Base-by-base conservation (phyloP, 2,888 invertebrate species). In the Philaethria dido region DNA sequence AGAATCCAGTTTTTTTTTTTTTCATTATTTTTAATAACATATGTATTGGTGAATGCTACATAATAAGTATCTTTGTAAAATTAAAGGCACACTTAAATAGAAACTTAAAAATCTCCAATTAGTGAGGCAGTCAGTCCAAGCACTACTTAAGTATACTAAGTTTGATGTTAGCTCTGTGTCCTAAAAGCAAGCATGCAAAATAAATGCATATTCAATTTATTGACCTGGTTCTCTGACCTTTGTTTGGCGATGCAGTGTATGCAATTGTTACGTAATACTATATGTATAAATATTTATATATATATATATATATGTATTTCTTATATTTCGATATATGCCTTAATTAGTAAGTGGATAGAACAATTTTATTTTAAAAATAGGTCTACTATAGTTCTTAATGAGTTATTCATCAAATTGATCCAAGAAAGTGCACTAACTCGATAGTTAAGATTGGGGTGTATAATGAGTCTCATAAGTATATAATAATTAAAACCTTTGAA, bases 121-220 rank as follows among this genome's bases (percentile, higher is more conserved):
- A 55, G n/a, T 39, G 0, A 57, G 20, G 18, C 5, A 22, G 36
- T 57, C 22, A 22, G 36, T 57, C 22, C 18, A 39, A 57, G 22
- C 22, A 39, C 20, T 13, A 22, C 55, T 39, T 57, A 39, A 57
- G 20, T 39, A 57, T 42, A 57, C 39, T 39, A 9, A 6, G 14
- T 39, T 8, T 57, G 39, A n/a, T 6, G n/a, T 22, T 42, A 1
- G 11, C n/a, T 39, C 22, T 22, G 6, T 57, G 39, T 39, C 22
- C n/a, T 22, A 39, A 39, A 57, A n/a, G 4, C 18, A 18, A 39
- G n/a, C 20, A n/a, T 42, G 22, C 39, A 39, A 42, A 39, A 9
- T 22, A 1, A 50, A 50, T 13, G 0, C 0, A 16, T 9, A 29
- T 50, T 25, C 3, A 14, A 22, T 20, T 25, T 50, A 50, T 50